Evolutionary conservation across 2,113 vertebrate genomes (phyloP).

Genomic region (Jaculus jaculus): DNA sequence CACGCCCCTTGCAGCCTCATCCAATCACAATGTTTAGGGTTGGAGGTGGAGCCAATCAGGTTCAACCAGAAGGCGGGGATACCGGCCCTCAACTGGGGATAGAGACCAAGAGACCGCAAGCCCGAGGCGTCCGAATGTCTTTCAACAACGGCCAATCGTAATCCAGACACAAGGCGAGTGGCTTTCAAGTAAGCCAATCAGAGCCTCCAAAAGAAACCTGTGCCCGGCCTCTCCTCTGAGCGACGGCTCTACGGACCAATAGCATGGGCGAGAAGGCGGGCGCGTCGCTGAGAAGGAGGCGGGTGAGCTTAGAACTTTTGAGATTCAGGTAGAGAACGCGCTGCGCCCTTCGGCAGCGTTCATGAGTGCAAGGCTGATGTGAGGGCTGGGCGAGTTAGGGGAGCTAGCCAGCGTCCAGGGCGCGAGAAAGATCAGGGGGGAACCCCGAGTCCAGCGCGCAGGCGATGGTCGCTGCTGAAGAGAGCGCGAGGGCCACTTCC

Average conservation of each 20-base stretch:
- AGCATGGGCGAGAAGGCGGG: constrained; percentile 45
- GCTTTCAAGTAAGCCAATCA: constrained; percentile 64
- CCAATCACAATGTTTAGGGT: constrained; percentile 51
- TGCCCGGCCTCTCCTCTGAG: constrained; percentile 47
- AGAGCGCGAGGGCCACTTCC: background rate
- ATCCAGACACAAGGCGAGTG: background rate
- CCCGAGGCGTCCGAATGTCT: background rate
- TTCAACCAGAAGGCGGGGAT: constrained; percentile 46
- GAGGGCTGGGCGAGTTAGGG: background rate
- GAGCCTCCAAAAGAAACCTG: background rate
- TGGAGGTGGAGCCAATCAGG: constrained; percentile 62
- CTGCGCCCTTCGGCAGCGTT: fast-evolving
- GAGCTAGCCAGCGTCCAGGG: background rate
- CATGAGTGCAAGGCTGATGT: background rate
- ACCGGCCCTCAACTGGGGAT: background rate
- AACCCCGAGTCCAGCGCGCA: background rate
- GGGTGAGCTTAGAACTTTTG: constrained; percentile 60
- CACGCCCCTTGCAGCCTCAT: constrained; percentile 20
- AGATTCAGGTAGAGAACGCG: background rate
- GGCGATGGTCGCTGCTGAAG: background rate
- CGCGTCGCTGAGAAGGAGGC: constrained; percentile 51
- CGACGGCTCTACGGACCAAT: constrained; percentile 65
- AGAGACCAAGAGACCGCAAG: background rate
- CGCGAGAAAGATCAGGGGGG: background rate
- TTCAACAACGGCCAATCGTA: constrained; percentile 8